Evolutionary conservation across 2,888 invertebrate species (phyloP), one percentile per base, ranked within the genome.

Genomic region (Cephalotes varians): DNA sequence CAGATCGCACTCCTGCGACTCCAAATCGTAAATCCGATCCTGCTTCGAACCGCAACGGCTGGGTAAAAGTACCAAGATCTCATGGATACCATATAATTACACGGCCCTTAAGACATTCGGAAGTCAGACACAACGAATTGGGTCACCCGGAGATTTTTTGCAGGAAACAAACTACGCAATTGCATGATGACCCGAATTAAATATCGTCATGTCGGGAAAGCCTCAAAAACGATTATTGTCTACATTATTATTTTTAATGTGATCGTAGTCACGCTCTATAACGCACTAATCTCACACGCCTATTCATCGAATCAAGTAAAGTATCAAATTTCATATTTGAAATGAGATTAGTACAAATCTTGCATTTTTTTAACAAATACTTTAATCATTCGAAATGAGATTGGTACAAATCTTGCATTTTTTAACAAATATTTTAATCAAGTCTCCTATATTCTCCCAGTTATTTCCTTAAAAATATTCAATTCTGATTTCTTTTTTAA

Each of bases 101-200:
- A 21, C 21, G 47, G 21, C 21, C 47, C 47, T 74, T 74, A 62
- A 74, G 62, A 47, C 31, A 21, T 34, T 74, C 64, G 64, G 64
- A 64, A 74, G 65, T 62, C 47, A 74, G 47, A 47, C 44, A 44
- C 44, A 44, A 40, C 40, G 31, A 74, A 74, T 31, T 74, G 31
- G 73, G 47, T 74, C 73, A 15, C 15, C 21, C 62, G 40, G 44
- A 60, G 62, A 60, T 60, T 64, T 74, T 74, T 44, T 31, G 73
- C 58, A 60, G 73, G 64, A 74, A 62, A 64, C 64, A 47, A 74
- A 47, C 47, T 34, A 34, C 21, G 21, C 21, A 73, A 62, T 73
- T 44, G 31, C 21, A 73, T 44, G 73, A 72, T n/a, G 47, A 64
- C 47, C 62, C 31, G 9, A 73, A 73, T 74, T 74, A 74, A n/a